Evolutionary conservation across 2,888 invertebrate species (phyloP), one percentile per base, ranked within the genome.

Genomic region (Amiota communis): DNA sequence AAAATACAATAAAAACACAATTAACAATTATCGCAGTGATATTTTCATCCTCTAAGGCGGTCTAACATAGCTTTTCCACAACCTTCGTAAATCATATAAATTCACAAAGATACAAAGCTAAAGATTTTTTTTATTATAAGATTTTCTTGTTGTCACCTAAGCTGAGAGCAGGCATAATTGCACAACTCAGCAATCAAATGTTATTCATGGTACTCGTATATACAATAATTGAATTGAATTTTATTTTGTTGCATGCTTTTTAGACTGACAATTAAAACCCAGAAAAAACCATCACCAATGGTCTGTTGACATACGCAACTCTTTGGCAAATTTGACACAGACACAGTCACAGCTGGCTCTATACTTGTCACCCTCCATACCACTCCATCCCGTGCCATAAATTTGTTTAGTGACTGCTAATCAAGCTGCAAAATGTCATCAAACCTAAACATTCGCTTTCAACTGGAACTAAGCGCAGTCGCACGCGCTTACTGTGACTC

Each of bases 341-440:
- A 36, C 36, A 36, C 36, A 36, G 36, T 6, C 36, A 36, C 17
- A 59, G 20, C 59, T 36, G 36, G 36, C 36, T 36, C 36, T 23
- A 23, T 23, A 23, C 23, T 36, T 6, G 6, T 36, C 6, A 2
- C n/a, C 53, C 53, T 51, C 53, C 6, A 12, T 51, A n/a, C 53
- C 8, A 53, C 9, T 8, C 53, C 8, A 11, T 8, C 2, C 51
- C 11, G 3, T n/a, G 51, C 11, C 51, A 4, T n/a, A 53, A 53
- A 4, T 53, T 53, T 53, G 53, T 13, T 53, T 53, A 8, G 13
- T 53, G 2, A 13, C 12, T 53, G n/a, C 59, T 59, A 13, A 46
- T 63, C 23, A 63, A 63, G 63, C 63, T 59, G 36, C 63, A 36
- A 63, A 63, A 63, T 63, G 46, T 63, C 63, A 63, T 63, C 63